phyloP scores from a whole-genome alignment of 2,888 invertebrate species.

The Pharmacophagus antenor region DNA sequence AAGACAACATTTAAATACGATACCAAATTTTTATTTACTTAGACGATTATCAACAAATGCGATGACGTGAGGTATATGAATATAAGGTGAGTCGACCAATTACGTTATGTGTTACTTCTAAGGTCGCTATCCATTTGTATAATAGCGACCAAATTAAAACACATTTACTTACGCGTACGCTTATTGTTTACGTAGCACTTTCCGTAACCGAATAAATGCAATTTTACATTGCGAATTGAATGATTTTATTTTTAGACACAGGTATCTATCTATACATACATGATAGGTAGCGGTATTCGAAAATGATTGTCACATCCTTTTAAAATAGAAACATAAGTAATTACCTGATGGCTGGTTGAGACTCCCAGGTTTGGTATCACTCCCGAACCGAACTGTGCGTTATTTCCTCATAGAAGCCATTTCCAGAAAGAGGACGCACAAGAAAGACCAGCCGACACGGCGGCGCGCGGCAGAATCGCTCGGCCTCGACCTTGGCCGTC shows the following conservation, averaged over 20 bases:
- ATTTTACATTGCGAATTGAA: constrained; percentile 17
- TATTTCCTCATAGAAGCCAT: constrained; percentile 52
- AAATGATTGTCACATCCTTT: background rate
- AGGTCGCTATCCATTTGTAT: constrained; percentile 17
- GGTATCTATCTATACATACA: constrained; percentile 7
- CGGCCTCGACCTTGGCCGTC: constrained; percentile 80
- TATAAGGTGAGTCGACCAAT: constrained; percentile 57
- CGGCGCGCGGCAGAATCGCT: constrained; percentile 77
- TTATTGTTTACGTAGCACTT: constrained; percentile 23
- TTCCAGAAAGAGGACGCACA: constrained; percentile 62
- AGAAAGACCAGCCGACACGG: constrained; percentile 69
- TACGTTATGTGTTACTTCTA: constrained; percentile 40
- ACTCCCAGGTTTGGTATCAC: constrained; percentile 43
- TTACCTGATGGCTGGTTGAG: constrained; percentile 50
- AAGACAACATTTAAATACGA: background rate
- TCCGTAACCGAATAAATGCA: constrained; percentile 16
- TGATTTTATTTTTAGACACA: background rate
- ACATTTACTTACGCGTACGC: constrained; percentile 26
- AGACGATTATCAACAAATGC: constrained; percentile 53
- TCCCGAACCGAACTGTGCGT: constrained; percentile 66
- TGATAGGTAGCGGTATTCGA: background rate
- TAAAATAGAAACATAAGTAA: constrained; percentile 29
- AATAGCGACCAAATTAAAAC: constrained; percentile 24
- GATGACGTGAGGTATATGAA: constrained; percentile 58
- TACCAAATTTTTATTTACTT: constrained; percentile 50